Evolutionary conservation across 2,888 invertebrate species (phyloP), one percentile per base, ranked within the genome.

Genomic region (Oligia fasciuncula): DNA sequence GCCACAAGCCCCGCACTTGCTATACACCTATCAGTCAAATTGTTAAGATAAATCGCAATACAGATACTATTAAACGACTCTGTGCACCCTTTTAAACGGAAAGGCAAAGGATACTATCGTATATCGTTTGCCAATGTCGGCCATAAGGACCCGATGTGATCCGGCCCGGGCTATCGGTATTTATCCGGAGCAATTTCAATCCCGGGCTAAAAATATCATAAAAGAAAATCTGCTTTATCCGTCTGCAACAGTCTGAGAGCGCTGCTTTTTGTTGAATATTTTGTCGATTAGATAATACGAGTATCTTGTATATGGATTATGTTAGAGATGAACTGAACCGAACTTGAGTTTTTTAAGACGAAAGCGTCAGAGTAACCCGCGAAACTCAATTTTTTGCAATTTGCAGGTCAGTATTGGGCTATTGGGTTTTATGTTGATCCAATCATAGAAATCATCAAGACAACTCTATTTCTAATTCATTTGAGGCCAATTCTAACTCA

Each of bases 81-180:
- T 46, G 66, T 78, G 35, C 54, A 79, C 80, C 86, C 86, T 72
- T 72, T 57, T 83, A 71, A 73, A 73, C 49, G 49, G 54, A 69
- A 77, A 54, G 13, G 68, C 66, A 67, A 73, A 63, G 80, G 76
- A 35, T 84, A 51, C 62, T 66, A 72, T 74, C 87, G 68, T 75
- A 77, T 86, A 84, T 86, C 87, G 85, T 85, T 84, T 74, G 80
- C 86, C 80, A 83, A 76, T 77, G 86, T 76, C 80, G 57, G 70
- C 79, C 71, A 65, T 69, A 73, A 71, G 80, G 63, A 60, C 78
- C 66, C 68, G 29, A 83, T 86, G 65, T 83, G 84, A 86, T 86
- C 76, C 84, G 68, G 71, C 43, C 65, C 65, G 71, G 62, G 71
- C 79, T 79, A 86, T 79, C 86, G 49, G 54, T 67, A 83, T 85